Evolutionary conservation across 2,113 vertebrate species (phyloP).

Genomic region (Ceuthmochares aereus): DNA sequence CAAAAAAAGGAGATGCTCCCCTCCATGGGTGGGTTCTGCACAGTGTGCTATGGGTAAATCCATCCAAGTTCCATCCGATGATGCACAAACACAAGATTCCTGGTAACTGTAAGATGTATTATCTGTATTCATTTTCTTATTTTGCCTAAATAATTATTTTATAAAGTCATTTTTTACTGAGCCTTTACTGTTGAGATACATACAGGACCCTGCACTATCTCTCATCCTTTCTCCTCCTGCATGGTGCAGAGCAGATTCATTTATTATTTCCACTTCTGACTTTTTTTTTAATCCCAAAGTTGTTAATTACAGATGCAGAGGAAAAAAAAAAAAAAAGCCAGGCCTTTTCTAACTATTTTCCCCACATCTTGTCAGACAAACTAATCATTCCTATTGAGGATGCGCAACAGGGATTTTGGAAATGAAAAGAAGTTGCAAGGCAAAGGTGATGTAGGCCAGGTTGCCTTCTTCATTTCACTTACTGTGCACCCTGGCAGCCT

Average conservation of each 20-base stretch:
- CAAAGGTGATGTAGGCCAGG: neutral
- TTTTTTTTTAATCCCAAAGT: neutral
- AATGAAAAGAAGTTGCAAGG: neutral
- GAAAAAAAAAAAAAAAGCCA: neutral
- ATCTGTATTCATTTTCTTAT: neutral
- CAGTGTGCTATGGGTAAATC: neutral
- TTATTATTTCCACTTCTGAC: neutral
- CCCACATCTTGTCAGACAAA: neutral
- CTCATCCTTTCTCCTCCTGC: neutral
- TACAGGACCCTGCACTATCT: neutral
- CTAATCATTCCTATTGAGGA: neutral
- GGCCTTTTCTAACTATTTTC: neutral
- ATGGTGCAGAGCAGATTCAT: neutral
- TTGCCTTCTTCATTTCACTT: neutral
- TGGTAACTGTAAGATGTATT: neutral
- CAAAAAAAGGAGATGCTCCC: neutral
- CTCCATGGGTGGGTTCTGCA: neutral
- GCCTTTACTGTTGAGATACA: neutral
- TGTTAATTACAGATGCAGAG: neutral
- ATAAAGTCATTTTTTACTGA: neutral
- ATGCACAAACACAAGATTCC: fast-evolving
- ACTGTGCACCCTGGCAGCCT: too few relatives aligned
- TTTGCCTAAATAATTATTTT: neutral
- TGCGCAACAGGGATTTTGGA: neutral
- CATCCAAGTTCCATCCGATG: neutral